Evolutionary conservation across 2,888 invertebrate genomes (phyloP), one percentile per base, ranked within the genome.

Genomic region (Hypercompe scribonia): DNA sequence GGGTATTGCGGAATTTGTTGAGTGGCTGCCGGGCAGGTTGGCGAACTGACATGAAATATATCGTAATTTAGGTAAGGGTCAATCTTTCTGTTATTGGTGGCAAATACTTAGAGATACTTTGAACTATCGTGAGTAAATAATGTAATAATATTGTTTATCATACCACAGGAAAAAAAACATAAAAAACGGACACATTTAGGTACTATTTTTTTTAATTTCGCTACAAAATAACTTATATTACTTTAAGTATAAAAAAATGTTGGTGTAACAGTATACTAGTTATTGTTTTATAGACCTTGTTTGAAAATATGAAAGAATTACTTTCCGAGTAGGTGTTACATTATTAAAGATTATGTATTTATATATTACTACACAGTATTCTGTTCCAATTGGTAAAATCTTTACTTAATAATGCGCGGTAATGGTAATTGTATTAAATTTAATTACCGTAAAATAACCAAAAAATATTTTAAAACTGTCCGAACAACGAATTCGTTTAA

Each of bases 401-500:
- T 15, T 15, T 39, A 18, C 3, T 33, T 54, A 54, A 36, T 36
- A 34, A 7, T 50, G n/a, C 10, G 54, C 28, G n/a, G n/a, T 36
- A 10, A n/a, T 39, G 68, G 46, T 18, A 34, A 24, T 34, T 21
- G 4, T 24, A 58, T 66, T 31, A 66, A 71, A 42, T 66, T 58
- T 33, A 36, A 42, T 65, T n/a, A 58, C 54, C 66, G 65, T 69
- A 68, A 70, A 71, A 65, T 46, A 31, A 36, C 75, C 58, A n/a
- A 66, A 54, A n/a, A 46, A 82, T 84, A 83, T 86, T 86, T 83
- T 82, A 86, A 85, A 89, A 86, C 78, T 83, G 88, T 85, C 87
- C 82, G 83, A 85, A 81, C 76, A 66, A 80, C 88, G 81, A 90
- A 90, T 88, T 86, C 84, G 89, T 90, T 91, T 91, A 92, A 92